Conservation (phyloP, 2,888 invertebrate genomes). For the Slavum lentiscoides region DNA sequence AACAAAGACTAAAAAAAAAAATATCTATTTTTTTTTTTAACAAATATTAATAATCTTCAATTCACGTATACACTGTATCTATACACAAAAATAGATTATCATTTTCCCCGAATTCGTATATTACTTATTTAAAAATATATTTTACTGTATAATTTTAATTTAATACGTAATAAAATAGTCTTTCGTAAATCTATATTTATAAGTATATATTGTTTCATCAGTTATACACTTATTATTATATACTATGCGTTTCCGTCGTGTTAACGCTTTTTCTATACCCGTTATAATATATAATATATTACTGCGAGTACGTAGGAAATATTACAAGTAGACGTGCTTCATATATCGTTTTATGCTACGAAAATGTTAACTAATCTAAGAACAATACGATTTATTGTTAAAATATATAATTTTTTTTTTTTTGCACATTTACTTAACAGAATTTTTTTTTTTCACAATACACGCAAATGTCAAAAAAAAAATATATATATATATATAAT, state of each 20-base stretch:
- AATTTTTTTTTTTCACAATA: background rate
- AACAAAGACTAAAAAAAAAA: too few relatives aligned
- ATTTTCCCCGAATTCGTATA: background rate
- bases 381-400: slow-evolving; percentile 3
- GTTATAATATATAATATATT: too few relatives aligned
- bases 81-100: background rate
- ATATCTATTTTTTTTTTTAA: background rate
- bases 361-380: background rate
- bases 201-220: too few relatives aligned
- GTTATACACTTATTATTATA: background rate
- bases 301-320: background rate
- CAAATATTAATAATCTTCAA: background rate
- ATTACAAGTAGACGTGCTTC: background rate
- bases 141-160: too few relatives aligned
- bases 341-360: background rate
- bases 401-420: background rate
- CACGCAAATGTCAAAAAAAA: too few relatives aligned
- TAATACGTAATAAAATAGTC: too few relatives aligned
- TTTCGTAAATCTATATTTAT: background rate
- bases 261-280: too few relatives aligned
- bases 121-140: too few relatives aligned
- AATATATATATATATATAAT: background rate
- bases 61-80: background rate
- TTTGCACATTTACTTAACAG: background rate
- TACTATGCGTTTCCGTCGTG: background rate